Base-by-base conservation (phyloP, 2,797 vertebrate species). In the Eidolon dupreanum region DNA sequence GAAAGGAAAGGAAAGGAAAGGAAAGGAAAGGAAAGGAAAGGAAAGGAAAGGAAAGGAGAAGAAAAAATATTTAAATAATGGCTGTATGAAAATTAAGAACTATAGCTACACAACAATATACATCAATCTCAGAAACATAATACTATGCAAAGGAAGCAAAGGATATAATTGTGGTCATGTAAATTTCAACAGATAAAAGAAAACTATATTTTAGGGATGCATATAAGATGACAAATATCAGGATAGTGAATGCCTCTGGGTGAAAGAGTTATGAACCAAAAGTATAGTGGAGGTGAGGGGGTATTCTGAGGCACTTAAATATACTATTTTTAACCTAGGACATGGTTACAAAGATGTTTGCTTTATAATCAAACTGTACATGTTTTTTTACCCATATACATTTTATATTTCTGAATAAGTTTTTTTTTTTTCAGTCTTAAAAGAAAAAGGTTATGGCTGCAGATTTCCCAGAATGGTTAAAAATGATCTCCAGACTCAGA, bases 31-130 rank as follows among this genome's bases (percentile, higher is more conserved):
- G 43, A 11, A 43, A 11, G 43, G 41, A 43, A 1, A 8, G 41
- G 41, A 43, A 2, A 8, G 46, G 43, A 90, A 53, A 26, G 31
- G 36, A 22, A 88, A 59, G 38, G 22, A 63, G 17, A 84, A 86
- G 41, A 41, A 78, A 95, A 78, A 83, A 46, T 49, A 70, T 41
- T 31, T 36, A 16, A 89, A 63, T 61, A 81, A 79, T 11, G 13
- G 16, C 57, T 74, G 33, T 22, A 85, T 61, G 3, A 85, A 92
- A 96, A 78, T 71, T 31, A 96, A 82, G 10, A 83, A 89, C 51
- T 43, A 95, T 17, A 86, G 61, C 15, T 19, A 71, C 17, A 84
- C 22, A 84, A 81, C 20, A 90, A 74, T 20, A 82, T 3, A 88
- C 36, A 78, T 28, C n/a, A 83, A 91, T 77, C 31, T 84, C 46